A percentile compares a stretch with the other conserved stretches of the same genome.
Evolutionary conservation across 2,797 vertebrate species (phyloP).

Genomic region (Acrocephalus scirpaceus): DNA sequence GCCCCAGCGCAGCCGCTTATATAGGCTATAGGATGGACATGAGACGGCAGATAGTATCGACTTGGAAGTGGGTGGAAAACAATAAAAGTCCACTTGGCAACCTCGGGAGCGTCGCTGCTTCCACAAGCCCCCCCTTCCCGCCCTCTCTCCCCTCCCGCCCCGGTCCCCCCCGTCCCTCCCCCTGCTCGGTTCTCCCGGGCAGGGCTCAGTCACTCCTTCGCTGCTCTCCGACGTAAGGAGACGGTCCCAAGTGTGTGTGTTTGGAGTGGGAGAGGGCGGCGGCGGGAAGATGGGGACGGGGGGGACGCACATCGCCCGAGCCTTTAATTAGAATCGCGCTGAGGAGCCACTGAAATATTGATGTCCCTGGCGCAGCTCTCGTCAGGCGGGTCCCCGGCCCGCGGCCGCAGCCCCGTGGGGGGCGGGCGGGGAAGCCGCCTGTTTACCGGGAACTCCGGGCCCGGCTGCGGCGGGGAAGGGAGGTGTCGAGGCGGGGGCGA

Average conservation of each 20-base stretch:
- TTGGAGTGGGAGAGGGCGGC: background rate
- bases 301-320: background rate
- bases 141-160: background rate
- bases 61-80: conserved; percentile 67
- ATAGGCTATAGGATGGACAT: conserved; percentile 65
- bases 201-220: conserved; percentile 3
- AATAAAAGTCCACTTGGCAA: conserved; percentile 66
- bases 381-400: conserved; percentile 27
- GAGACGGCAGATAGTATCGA: conserved; percentile 65
- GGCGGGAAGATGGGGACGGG: background rate
- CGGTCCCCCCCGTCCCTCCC: conserved; percentile 17
- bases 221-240: conserved; percentile 72
- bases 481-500: conserved; percentile 25
- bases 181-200: background rate
- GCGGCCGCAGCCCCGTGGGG: conserved; percentile 21
- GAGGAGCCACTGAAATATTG: conserved; percentile 70
- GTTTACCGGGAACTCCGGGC: conserved; percentile 76
- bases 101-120: conserved; percentile 41
- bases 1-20: conserved; percentile 58
- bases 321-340: conserved; percentile 78
- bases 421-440: conserved; percentile 50
- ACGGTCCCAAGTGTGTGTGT: conserved; percentile 76
- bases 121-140: conserved; percentile 1
- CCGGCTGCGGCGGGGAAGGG: conserved; percentile 36
- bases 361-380: conserved; percentile 63